A percentile compares a stretch with the other conserved stretches of the same genome.
phyloP scores from a whole-genome alignment of 2,797 vertebrate genomes.

The Telmatherina bonti region DNA sequence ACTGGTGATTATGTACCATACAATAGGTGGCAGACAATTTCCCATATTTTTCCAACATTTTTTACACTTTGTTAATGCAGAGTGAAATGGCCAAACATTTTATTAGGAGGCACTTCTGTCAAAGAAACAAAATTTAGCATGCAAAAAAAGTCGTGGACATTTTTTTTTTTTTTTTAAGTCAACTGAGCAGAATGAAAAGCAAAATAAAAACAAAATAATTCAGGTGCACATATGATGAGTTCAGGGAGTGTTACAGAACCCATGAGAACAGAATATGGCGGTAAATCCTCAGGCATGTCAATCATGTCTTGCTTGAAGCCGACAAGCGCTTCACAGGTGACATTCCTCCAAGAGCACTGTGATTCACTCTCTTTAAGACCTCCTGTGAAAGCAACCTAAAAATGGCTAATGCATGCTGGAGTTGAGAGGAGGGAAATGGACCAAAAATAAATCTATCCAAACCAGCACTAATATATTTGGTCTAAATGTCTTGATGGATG shows the following conservation, averaged over 20 bases:
- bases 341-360: conserved; percentile 46
- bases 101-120: conserved; percentile 87
- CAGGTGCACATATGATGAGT: conserved; percentile 40
- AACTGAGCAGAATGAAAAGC: conserved; percentile 63
- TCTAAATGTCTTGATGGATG: conserved; percentile 94
- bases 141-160: conserved; percentile 60
- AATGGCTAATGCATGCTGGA: conserved; percentile 76
- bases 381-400: conserved; percentile 80
- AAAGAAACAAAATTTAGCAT: conserved; percentile 73
- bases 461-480: conserved; percentile 93
- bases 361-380: conserved; percentile 78
- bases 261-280: conserved; percentile 55
- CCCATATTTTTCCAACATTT: conserved; percentile 52
- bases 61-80: conserved; percentile 74
- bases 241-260: conserved; percentile 58
- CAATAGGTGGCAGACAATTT: conserved; percentile 53
- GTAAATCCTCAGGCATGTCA: conserved; percentile 41
- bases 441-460: conserved; percentile 86
- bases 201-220: conserved; percentile 30
- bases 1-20: conserved; percentile 62
- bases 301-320: conserved; percentile 59
- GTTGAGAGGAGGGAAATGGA: conserved; percentile 68
- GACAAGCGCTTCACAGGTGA: conserved; percentile 53
- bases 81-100: conserved; percentile 80
- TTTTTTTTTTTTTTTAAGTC: conserved; percentile 35